Conservation (phyloP, 2,888 invertebrate species). For the Colostygia pectinataria region DNA sequence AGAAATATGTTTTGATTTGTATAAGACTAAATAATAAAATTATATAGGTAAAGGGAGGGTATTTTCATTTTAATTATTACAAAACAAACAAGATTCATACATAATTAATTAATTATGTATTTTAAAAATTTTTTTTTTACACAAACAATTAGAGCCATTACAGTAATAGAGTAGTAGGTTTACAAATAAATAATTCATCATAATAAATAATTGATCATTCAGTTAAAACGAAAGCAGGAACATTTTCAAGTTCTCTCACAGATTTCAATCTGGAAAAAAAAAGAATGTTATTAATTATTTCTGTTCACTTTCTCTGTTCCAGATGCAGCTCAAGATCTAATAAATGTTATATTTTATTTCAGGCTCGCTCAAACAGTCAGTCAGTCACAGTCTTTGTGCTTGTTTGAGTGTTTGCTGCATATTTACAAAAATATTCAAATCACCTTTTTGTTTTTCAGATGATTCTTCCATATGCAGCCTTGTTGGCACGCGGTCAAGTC, state of each 20-base stretch:
- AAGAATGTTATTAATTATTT: constrained; percentile 64
- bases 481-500: constrained; percentile 86
- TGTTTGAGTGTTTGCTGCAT: constrained; percentile 72
- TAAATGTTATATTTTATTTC: constrained; percentile 55
- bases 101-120: constrained; percentile 39
- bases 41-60: constrained; percentile 61
- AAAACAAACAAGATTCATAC: constrained; percentile 30
- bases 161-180: constrained; percentile 26
- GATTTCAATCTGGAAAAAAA: constrained; percentile 70
- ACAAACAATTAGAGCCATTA: constrained; percentile 43
- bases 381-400: constrained; percentile 42
- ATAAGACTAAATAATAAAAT: constrained; percentile 66
- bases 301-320: constrained; percentile 76
- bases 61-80: constrained; percentile 61
- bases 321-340: constrained; percentile 76
- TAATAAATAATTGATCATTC: constrained; percentile 29
- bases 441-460: constrained; percentile 83
- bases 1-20: constrained; percentile 42
- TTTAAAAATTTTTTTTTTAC: constrained; percentile 47
- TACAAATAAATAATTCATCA: constrained; percentile 48
- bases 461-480: constrained; percentile 82
- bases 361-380: constrained; percentile 64
- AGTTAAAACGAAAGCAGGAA: constrained; percentile 41
- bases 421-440: constrained; percentile 58
- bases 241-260: constrained; percentile 45